Evolutionary conservation across 1,140 invertebrate genomes (phyloP), one percentile per base, ranked within the genome.

Genomic region (Papilio helenus): DNA sequence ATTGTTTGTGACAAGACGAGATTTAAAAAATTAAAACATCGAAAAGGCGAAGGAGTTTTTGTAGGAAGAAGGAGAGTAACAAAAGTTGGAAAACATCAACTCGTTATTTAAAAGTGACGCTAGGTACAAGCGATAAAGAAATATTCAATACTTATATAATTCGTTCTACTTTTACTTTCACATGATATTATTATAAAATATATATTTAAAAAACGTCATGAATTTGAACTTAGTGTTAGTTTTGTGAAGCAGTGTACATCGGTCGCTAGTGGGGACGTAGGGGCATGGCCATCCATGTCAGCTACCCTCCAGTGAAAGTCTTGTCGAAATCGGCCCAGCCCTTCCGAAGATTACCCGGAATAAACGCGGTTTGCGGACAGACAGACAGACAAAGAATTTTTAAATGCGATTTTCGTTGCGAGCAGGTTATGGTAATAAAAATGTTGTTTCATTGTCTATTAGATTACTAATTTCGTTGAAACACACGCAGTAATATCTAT

Each of bases 201-300:
- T 91, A 91, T 85, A 84, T 90, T 87, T 85, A 80, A 82, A 89
- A 90, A 91, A 93, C 90, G 84, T 91, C 85, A 85, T 90, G 88
- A 91, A 89, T 90, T 93, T 89, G 89, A 93, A 93, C 87, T 89
- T 92, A 93, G 86, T 87, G 86, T 93, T 90, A 89, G 73, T 82
- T 87, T 81, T 79, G 82, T 84, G 80, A 94, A 94, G 92, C 92
- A 90, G 90, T 94, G 85, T 94, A 94, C 93, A 94, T 92, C 92
- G 80, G 82, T 84, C 79, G 71, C 85, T 88, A 88, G 82, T 81
- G 81, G 83, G 85, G 83, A 88, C 83, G 82, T 71, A 65, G 83
- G 80, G 34, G n/a, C n/a, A n/a, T n/a, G n/a, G n/a, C n/a, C n/a
- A n/a, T n/a, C n/a, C n/a, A n/a, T n/a, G n/a, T n/a, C n/a, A n/a